Evolutionary conservation across 2,888 invertebrate genomes (phyloP), one percentile per base, ranked within the genome.

Genomic region (Machimus rusticus): DNA sequence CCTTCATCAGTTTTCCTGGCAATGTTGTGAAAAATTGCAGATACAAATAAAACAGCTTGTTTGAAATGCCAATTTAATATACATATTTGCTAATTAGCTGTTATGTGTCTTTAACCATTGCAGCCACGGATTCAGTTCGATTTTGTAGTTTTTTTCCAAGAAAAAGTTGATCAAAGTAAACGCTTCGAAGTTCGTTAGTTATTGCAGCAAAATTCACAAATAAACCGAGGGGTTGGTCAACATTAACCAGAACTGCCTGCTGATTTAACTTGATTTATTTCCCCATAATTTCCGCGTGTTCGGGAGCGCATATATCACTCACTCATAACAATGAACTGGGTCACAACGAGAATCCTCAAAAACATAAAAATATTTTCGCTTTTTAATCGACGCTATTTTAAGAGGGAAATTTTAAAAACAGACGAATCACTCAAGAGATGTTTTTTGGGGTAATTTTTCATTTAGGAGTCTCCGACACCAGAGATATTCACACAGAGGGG

Each of bases 331-430:
- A 74, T 74, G 85, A 85, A 85, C 34, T 16, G 8, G 43, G 31
- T 28, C 34, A 43, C 43, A 74, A 74, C 37, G 39, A 46, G 14
- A 37, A 43, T 85, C 43, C 43, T 31, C 85, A 37, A 28, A 23
- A 85, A 74, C 34, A 39, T 84, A 14, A 85, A 85, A 85, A 85
- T 85, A 85, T 85, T 85, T 85, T 85, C 57, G 28, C 14, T 46
- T 46, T 74, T 66, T 74, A 37, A 84, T 74, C 66, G 66, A 74
- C 1, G 85, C 31, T 85, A 85, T 85, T 85, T 74, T 85, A 46
- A 85, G 85, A 84, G 16, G 16, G 51, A 5, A 37, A n/a, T 84
- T 84, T 84, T 23, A 84, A 34, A 66, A 66, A 79, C 43, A 79
- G 19, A 46, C n/a, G 43, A 19, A 46, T 43, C 6, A 39, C 51